phyloP scores from a whole-genome alignment of 2,113 vertebrate species.

The Manacus vitellinus region DNA sequence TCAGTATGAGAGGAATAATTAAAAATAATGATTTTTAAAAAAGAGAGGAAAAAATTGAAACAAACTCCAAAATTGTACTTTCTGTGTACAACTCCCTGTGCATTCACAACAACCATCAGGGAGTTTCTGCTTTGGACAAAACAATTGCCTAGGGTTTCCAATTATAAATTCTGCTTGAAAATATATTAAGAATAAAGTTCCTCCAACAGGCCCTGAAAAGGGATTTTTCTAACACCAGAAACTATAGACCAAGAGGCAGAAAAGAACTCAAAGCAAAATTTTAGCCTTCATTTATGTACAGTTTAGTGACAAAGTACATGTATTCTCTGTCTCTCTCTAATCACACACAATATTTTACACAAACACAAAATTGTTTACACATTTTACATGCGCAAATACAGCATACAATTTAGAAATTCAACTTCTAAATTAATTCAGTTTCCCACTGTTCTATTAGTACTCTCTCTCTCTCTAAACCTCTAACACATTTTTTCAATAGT shows the following conservation, averaged over 20 bases:
- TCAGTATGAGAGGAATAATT: background rate
- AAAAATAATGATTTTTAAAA: background rate
- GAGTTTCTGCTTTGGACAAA: background rate
- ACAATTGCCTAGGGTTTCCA: background rate
- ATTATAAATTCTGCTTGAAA: background rate
- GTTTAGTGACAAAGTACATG: background rate
- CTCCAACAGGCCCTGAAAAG: background rate
- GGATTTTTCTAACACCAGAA: background rate
- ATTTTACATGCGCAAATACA: background rate
- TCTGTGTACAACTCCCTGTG: background rate
- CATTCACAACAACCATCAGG: background rate
- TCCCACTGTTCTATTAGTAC: background rate
- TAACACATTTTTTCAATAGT: background rate
- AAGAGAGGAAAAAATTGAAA: background rate
- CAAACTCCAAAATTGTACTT: background rate
- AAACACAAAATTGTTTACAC: background rate
- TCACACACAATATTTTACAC: background rate
- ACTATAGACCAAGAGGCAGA: background rate
- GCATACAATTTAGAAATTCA: background rate
- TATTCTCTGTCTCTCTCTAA: background rate
- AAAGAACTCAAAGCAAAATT: background rate
- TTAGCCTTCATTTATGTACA: background rate
- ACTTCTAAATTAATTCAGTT: background rate
- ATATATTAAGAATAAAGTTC: background rate
- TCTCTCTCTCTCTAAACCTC: background rate